Base-by-base conservation (phyloP, 2,797 vertebrate species). In the Leptatherina wallacei region DNA sequence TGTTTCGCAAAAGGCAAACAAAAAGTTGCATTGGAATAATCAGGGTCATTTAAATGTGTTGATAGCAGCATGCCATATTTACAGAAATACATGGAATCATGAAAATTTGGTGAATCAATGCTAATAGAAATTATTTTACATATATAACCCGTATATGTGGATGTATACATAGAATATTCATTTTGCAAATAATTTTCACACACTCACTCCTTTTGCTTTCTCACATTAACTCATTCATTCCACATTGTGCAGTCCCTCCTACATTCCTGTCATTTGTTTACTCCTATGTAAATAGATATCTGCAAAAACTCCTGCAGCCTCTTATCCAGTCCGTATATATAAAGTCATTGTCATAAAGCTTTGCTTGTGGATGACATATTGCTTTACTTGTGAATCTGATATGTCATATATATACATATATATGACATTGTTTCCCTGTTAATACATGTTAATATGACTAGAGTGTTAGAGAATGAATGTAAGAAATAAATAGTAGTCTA, bases 401-500 rank as follows among this genome's bases (percentile, higher is more conserved):
- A 54, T 65, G 32, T 44, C 14, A 32, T 57, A 61, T 61, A 32
- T 42, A 61, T 32, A 73, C 35, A 66, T 65, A 71, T 68, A 76
- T 60, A 69, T 84, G 66, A 79, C 75, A 81, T 83, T 89, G 89
- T 94, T 91, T 90, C 88, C 88, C 90, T 93, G 91, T 93, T 92
- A 92, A 93, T 95, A 91, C 88, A 92, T 95, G 93, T 95, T 94
- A 94, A 95, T 94, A 94, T 94, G 86, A 92, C 89, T 95, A 94
- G 94, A 92, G 94, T 94, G 93, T 91, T 95, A 95, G 93, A 94
- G 92, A 94, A 92, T 93, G 93, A 95, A 94, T 95, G 94, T 95
- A 94, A 92, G 92, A 93, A 93, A 92, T 91, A 87, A 91, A 92
- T 95, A 94, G 92, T 90, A 93, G 91, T 94, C 90, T 94, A 92